These are phyloP conservation scores for Andrena minutula DNA, from an alignment of 2,888 invertebrate species.

Conservation along the genomic window DNA sequence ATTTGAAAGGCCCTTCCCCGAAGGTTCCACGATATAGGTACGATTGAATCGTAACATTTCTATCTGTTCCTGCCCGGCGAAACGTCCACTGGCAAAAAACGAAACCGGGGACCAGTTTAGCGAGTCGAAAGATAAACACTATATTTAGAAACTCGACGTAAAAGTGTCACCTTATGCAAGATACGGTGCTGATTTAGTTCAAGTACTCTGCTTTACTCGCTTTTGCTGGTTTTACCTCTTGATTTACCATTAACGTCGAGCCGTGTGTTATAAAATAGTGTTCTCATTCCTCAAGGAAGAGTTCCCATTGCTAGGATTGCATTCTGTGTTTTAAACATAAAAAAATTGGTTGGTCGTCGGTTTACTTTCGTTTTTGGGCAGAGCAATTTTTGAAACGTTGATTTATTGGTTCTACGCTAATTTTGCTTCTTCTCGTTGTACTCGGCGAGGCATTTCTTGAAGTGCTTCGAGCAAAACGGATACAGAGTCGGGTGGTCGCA, in stretches of 20 bases:
- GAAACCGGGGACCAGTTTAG: constrained; percentile 65
- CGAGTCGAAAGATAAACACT: constrained; percentile 62
- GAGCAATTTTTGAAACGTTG: background rate
- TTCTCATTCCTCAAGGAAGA: too few species aligned
- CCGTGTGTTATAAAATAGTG: too few species aligned
- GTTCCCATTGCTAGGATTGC: too few species aligned
- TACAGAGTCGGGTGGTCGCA: constrained; percentile 82
- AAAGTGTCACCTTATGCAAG: constrained; percentile 68
- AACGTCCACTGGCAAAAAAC: constrained; percentile 48
- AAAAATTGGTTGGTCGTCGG: background rate
- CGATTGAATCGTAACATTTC: constrained; percentile 27
- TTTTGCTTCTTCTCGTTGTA: constrained; percentile 74
- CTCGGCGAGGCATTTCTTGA: constrained; percentile 81
- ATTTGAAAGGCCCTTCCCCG: background rate
- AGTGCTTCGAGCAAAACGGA: constrained; percentile 83
- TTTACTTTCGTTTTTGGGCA: background rate
- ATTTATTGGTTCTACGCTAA: constrained; percentile 24
- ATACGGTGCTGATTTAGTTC: constrained; percentile 36
- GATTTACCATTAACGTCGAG: background rate
- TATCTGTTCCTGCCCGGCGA: constrained; percentile 14
- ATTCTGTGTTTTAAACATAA: background rate
- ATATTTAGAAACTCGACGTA: constrained; percentile 68
- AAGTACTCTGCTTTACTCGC: constrained; percentile 10
- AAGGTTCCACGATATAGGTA: constrained; percentile 23
- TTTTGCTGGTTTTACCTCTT: background rate